Base-by-base conservation (phyloP, 2,888 invertebrate species). In the Mesorhabditis spiculigera region DNA sequence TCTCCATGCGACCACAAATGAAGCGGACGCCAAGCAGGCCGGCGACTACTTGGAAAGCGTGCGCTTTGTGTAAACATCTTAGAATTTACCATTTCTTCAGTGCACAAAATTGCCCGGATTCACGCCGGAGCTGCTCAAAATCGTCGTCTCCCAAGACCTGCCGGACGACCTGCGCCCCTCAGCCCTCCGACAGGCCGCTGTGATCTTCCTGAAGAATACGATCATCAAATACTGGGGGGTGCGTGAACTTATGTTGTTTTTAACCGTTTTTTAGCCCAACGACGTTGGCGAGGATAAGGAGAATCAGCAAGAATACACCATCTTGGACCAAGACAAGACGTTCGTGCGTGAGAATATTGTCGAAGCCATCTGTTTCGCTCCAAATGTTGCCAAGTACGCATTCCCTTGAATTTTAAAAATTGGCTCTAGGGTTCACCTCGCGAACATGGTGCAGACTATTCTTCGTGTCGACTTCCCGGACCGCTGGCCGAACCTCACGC, bases 81-180 rank as follows among this genome's bases (percentile, higher is more conserved):
- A 63, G 6, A 28, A 8, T 16, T 1, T 16, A 16, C 45, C 45
- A 66, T 45, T 5, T 70, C 71, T 75, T 68, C 76, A 94, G 93
- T 91, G 93, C 80, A 92, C 93, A 87, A 93, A 93, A 90, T 95
- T 96, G 75, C 94, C 95, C 86, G 95, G 95, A 43, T 98, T 98
- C 89, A 92, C 93, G 68, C 97, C 96, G 67, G 91, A 92, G 66
- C 89, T 98, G 72, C 89, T 98, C 68, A 94, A 95, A 90, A 92
- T 96, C 74, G 92, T 96, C 70, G 94, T 95, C 93, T 90, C 91
- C 87, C 93, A 93, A 80, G 16, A 16, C 16, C 3, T 63, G 63
- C 63, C 63, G 13, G 66, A 72, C 10, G 68, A 50, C 13, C 45
- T 66, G 4, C 63, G 58, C 42, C 62, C 65, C 3, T 13, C 93